Evolutionary conservation across 2,888 invertebrate species (phyloP), one percentile per base, ranked within the genome.

Genomic region (Eupithecia vulgata): DNA sequence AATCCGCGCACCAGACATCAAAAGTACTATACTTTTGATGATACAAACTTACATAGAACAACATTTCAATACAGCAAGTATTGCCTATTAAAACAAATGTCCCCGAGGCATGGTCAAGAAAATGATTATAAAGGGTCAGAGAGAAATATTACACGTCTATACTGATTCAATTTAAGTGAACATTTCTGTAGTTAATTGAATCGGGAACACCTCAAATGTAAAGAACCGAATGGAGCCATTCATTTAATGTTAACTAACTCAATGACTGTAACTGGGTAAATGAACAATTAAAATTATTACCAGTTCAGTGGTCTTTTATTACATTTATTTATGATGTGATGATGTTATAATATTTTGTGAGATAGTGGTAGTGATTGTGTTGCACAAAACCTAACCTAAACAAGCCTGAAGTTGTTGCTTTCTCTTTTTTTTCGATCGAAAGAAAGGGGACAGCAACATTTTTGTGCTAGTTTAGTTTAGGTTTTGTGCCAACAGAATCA

Each of bases 231-330:
- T 64, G 62, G 62, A 64, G 37, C 62, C 62, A 37, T 62, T 62
- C 35, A 62, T 62, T 62, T n/a, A 62, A 62, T 64, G 37, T 64
- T 64, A 12, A 64, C 62, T 8, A n/a, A 64, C 37, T 64, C 37
- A 64, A 64, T 64, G 37, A 64, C 52, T 69, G 65, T 74, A 73
- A 74, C 67, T 72, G 67, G 25, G 42, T 64, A 70, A 74, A 71
- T 70, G 67, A 66, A 52, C 70, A 72, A 75, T 70, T 67, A 62
- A 61, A 40, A 67, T 75, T 67, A 59, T 78, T 74, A 74, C 71
- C 73, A 73, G 75, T 72, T 79, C 77, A 80, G 70, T 76, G 76
- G 72, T 62, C 71, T 76, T 71, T 75, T n/a, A 21, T 35, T 64
- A 15, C 79, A 76, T 77, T 79, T 76, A 78, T 75, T 79, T 68